phyloP scores from a whole-genome alignment of 2,888 invertebrate genomes.

The Rotaria socialis region DNA sequence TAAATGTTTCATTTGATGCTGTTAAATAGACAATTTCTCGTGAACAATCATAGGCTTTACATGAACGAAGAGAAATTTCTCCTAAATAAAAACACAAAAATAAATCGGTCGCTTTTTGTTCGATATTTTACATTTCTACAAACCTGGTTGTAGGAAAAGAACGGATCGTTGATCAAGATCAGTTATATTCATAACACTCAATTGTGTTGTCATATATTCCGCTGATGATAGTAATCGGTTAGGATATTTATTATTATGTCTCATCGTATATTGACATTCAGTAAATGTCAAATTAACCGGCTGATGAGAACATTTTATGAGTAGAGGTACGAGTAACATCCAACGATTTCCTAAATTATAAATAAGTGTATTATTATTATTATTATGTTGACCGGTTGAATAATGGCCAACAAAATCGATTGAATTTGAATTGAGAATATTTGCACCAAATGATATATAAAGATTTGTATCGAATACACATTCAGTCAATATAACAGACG shows the following conservation, averaged over 20 bases:
- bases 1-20: slow-evolving; percentile 33
- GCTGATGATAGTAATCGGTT: background rate
- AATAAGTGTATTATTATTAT: background rate
- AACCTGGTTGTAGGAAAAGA: slow-evolving; percentile 28
- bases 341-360: slow-evolving; percentile 14
- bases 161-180: slow-evolving; percentile 1
- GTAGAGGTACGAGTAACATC: slow-evolving; percentile 8
- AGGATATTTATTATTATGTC: background rate
- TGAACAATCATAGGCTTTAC: slow-evolving; percentile 34
- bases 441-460: slow-evolving; percentile 14
- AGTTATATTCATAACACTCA: background rate
- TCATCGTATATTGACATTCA: slow-evolving; percentile 34
- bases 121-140: background rate
- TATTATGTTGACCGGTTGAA: background rate
- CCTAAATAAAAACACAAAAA: background rate
- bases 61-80: slow-evolving; percentile 27
- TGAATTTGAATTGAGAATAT: background rate
- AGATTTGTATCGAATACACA: slow-evolving; percentile 29
- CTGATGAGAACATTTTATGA: background rate
- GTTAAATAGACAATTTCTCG: slow-evolving; percentile 33
- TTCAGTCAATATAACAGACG: slow-evolving; percentile 20
- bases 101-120: no score
- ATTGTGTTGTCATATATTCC: slow-evolving; percentile 8
- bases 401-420: slow-evolving; percentile 28
- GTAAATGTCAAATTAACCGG: slow-evolving; percentile 28